Evolutionary conservation across 2,113 vertebrate species (phyloP).

Genomic region (Acrocephalus arundinaceus): DNA sequence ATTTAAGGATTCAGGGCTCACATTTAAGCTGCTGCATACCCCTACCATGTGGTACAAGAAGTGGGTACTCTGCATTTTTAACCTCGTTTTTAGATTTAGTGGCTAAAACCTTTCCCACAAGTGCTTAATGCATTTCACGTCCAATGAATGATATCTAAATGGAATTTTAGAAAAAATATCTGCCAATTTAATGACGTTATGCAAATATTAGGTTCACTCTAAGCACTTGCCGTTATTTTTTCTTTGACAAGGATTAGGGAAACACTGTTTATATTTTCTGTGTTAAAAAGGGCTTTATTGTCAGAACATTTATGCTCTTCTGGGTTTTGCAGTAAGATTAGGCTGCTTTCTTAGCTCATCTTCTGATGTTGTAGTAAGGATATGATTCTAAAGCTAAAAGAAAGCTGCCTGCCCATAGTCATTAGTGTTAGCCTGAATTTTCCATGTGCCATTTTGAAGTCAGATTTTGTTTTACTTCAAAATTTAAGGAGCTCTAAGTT

Average conservation of each 20-base stretch:
- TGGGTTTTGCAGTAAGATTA: not conserved
- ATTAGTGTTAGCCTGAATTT: not conserved
- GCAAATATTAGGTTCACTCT: not conserved
- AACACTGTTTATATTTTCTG: not conserved
- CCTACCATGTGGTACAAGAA: not conserved
- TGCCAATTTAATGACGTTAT: not conserved
- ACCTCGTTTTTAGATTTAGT: not conserved
- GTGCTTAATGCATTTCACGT: not conserved
- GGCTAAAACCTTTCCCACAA: not conserved
- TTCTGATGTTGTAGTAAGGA: not conserved
- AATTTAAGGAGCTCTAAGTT: not conserved
- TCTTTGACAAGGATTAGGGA: not conserved
- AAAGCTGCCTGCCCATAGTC: not conserved
- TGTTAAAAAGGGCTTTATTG: not conserved
- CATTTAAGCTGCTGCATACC: not conserved
- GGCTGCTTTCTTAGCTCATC: not conserved
- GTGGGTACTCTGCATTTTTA: not conserved
- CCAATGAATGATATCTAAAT: not conserved
- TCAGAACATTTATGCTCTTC: not conserved
- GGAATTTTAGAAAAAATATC: not conserved
- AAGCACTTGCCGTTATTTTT: not conserved
- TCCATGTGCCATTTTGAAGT: not conserved
- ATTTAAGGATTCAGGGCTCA: not conserved
- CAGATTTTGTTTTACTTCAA: not conserved
- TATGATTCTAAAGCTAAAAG: not conserved